These are phyloP conservation scores for Empidonax alnorum DNA, from an alignment of 2,113 vertebrate genomes.

Conservation along the genomic window DNA sequence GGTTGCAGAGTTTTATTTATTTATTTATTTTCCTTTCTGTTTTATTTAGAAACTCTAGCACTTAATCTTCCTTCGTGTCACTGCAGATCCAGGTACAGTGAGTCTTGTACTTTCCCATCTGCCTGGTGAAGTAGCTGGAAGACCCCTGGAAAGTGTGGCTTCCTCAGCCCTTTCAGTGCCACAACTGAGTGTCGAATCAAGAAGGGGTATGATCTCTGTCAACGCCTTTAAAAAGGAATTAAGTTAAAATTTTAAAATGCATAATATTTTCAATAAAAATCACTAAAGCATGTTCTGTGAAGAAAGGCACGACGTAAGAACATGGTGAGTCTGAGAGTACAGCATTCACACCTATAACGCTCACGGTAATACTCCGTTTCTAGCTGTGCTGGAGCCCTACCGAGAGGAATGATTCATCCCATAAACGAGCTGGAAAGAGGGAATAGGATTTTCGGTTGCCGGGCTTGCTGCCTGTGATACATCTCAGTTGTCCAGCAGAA, in stretches of 20 bases:
- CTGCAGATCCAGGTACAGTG: background rate
- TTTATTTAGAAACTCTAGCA: background rate
- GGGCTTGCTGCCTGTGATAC: background rate
- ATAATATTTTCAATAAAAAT: background rate
- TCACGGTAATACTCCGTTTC: fast-evolving
- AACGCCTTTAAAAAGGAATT: background rate
- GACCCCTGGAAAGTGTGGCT: background rate
- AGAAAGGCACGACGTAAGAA: background rate
- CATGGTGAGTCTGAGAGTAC: fast-evolving
- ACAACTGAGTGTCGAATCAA: background rate
- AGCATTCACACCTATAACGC: background rate
- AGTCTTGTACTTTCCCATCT: background rate
- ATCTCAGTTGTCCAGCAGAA: background rate
- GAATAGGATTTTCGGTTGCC: background rate
- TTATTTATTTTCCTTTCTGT: background rate
- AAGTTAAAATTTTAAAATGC: background rate
- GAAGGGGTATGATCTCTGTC: background rate
- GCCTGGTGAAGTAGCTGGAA: background rate
- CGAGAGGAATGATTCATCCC: background rate
- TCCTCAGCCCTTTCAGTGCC: background rate
- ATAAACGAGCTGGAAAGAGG: background rate
- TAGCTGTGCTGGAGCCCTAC: background rate
- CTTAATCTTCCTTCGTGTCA: background rate
- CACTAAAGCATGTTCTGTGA: background rate
- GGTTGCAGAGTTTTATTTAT: background rate